Conservation (phyloP, 2,888 invertebrate genomes). For the Nebria brevicollis region DNA sequence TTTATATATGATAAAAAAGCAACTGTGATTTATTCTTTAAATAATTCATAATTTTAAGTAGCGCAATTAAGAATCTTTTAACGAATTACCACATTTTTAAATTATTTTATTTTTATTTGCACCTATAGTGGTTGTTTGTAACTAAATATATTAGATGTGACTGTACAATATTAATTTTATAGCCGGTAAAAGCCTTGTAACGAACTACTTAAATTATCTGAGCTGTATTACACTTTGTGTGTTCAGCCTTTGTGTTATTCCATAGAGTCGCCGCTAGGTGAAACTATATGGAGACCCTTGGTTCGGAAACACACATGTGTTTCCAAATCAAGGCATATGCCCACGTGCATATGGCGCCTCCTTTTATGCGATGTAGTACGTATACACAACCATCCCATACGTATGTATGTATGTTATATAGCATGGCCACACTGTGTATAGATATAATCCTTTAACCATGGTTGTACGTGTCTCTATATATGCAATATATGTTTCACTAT, state of each 20-base stretch:
- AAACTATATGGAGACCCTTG: neutral
- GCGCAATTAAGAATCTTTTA: too few relatives aligned
- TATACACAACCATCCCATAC: neutral
- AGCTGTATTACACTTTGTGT: neutral
- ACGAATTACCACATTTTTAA: too few relatives aligned
- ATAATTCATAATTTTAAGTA: too few relatives aligned
- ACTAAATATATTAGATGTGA: too few relatives aligned
- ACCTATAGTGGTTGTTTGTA: too few relatives aligned
- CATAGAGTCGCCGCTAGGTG: neutral
- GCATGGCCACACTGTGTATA: neutral
- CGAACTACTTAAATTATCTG: neutral
- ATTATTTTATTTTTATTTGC: too few relatives aligned
- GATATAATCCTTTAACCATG: neutral
- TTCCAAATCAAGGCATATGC: too few relatives aligned
- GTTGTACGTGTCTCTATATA: neutral
- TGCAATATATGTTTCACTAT: neutral
- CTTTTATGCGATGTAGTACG: neutral
- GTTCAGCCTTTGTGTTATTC: neutral
- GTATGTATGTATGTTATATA: neutral
- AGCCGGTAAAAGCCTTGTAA: neutral
- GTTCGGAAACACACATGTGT: neutral
- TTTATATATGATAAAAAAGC: too few relatives aligned
- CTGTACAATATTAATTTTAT: neutral
- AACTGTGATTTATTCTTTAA: too few relatives aligned
- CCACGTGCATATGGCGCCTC: neutral